Evolutionary conservation across 2,113 vertebrate genomes (phyloP).

Genomic region (Sula dactylatra): DNA sequence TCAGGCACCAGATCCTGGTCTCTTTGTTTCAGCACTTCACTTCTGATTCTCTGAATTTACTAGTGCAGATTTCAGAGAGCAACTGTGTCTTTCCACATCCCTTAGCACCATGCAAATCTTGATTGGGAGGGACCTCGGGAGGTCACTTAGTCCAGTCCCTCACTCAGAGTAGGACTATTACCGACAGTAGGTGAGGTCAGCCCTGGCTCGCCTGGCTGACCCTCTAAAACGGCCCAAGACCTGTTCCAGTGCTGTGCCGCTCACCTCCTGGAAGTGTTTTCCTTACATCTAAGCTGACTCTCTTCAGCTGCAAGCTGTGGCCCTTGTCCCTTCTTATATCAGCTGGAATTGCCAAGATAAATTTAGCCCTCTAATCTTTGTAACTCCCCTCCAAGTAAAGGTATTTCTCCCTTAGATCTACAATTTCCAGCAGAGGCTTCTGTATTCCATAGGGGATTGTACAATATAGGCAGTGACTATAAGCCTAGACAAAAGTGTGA

Average conservation of each 20-base stretch:
- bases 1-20: neutral
- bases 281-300: neutral
- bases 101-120: neutral
- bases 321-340: neutral
- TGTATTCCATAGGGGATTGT: neutral
- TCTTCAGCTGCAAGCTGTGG: neutral
- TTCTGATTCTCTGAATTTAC: neutral
- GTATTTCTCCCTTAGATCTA: neutral
- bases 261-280: neutral
- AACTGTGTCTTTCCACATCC: accelerated
- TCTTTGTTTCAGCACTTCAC: neutral
- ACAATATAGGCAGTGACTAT: neutral
- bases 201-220: neutral
- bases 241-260: neutral
- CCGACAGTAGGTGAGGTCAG: neutral
- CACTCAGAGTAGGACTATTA: neutral
- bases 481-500: neutral
- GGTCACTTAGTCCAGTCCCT: neutral
- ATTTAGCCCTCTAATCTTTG: neutral
- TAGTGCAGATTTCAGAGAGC: neutral
- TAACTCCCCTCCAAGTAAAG: neutral
- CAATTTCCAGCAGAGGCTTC: neutral
- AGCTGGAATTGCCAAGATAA: neutral
- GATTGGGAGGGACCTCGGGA: neutral
- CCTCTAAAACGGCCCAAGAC: neutral